Base-by-base conservation (phyloP, 2,888 invertebrate genomes). In the Pilophorus perplexus region DNA sequence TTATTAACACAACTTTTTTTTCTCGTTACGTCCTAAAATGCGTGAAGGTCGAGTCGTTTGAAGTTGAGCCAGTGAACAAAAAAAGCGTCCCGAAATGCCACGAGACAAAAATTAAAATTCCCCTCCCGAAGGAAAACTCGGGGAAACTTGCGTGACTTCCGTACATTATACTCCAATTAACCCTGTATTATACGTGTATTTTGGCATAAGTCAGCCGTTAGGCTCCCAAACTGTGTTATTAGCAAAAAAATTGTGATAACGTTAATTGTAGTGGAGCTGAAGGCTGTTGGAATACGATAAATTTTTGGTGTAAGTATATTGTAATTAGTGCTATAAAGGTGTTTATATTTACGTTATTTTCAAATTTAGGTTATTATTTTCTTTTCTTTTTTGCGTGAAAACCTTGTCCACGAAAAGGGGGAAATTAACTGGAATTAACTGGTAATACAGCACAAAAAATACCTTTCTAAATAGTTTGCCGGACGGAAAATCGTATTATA, bases 281-380 rank as follows among this genome's bases (percentile, higher is more conserved):
- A 66, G 68, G 68, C 68, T 68, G 68, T 66, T 42, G 48, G 22
- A 14, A 42, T n/a, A n/a, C n/a, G n/a, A n/a, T 42, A 59, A 38
- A 38, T 55, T 10, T 14, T 42, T 55, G 50, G 52, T 64, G 50
- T 64, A 52, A 25, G 54, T 68, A 62, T 68, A 68, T 44, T 68
- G 62, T 67, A 67, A 68, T 67, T 68, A 71, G 65, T 68, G 68
- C 62, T 54, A 57, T 50, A 57, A 55, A 64, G 50, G 52, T 55
- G 27, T 40, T 20, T 33, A 59, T 59, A 59, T 22, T 25, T 40
- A 55, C n/a, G n/a, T n/a, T n/a, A n/a, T n/a, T n/a, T n/a, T n/a
- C n/a, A n/a, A n/a, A n/a, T n/a, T n/a, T n/a, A n/a, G n/a, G n/a
- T 25, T 52, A 55, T 37, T 1, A 22, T 14, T 16, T 55, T 28